A percentile compares a stretch with the other conserved stretches of the same genome.
These are phyloP conservation scores for Trichacis sp. DNA, from an alignment of 2,888 invertebrate species.

Conservation along the genomic window DNA sequence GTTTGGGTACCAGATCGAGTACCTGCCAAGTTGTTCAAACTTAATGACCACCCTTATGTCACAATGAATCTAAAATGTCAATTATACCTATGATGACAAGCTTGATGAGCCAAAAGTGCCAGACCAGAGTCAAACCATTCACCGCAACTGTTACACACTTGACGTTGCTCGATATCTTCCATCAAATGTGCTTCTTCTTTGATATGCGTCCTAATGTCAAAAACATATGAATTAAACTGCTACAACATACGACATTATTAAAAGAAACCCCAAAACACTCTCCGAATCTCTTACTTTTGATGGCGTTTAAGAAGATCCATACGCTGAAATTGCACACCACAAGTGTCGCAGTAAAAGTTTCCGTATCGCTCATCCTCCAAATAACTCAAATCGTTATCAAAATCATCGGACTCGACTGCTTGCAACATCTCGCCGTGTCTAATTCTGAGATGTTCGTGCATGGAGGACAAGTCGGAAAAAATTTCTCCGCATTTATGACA, in stretches of 20 bases:
- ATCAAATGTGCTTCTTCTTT: slow-evolving; percentile 61
- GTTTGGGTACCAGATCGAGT: no score
- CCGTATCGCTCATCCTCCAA: slow-evolving; percentile 75
- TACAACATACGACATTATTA: no score
- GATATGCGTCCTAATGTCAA: slow-evolving; percentile 64
- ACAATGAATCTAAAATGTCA: slow-evolving; percentile 6
- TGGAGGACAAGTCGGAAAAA: slow-evolving; percentile 78
- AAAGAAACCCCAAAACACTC: no score
- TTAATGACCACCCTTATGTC: no score
- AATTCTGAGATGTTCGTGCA: slow-evolving; percentile 74
- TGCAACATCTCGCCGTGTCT: slow-evolving; percentile 71
- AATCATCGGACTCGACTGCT: slow-evolving; percentile 64
- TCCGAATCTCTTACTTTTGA: slow-evolving; percentile 72
- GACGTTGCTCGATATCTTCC: slow-evolving; percentile 67
- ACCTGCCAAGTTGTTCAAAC: no score
- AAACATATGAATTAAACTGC: no score
- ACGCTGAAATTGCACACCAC: slow-evolving; percentile 84
- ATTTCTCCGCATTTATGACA: slow-evolving; percentile 85
- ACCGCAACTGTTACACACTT: slow-evolving; percentile 84
- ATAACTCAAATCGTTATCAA: slow-evolving; percentile 71
- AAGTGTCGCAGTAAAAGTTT: slow-evolving; percentile 77
- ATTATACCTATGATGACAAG: slow-evolving; percentile 76
- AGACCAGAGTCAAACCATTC: slow-evolving; percentile 82
- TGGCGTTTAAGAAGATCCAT: slow-evolving; percentile 81
- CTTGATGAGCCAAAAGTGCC: slow-evolving; percentile 83